These are phyloP conservation scores for Acanthurus tractus DNA, from an alignment of 2,797 vertebrate genomes.

Conservation along the genomic window DNA sequence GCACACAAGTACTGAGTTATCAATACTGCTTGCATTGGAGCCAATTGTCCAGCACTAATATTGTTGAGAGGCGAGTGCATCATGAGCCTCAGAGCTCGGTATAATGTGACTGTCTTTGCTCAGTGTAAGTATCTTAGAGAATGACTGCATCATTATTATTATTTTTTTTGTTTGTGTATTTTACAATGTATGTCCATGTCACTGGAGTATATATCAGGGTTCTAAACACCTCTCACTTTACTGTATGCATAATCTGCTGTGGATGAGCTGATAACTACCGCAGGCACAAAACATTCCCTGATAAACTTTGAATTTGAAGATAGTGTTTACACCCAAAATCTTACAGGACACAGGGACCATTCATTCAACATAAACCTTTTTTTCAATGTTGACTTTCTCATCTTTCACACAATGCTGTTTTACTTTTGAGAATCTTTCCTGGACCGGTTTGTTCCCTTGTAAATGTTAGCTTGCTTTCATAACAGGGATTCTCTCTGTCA, in stretches of 20 bases:
- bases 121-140: not conserved
- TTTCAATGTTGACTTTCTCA: not conserved
- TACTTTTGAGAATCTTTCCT: not conserved
- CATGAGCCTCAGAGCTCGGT: not conserved
- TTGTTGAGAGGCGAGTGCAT: slow-evolving; percentile 29
- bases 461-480: not conserved
- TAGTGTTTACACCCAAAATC: slow-evolving; percentile 17
- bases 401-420: not conserved
- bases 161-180: not conserved
- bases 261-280: slow-evolving; percentile 6
- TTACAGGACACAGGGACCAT: not conserved
- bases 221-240: not conserved
- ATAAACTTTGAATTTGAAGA: not conserved
- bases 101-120: not conserved
- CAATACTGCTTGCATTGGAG: not conserved
- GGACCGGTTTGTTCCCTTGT: slow-evolving; percentile 6
- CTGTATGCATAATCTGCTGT: slow-evolving; percentile 9
- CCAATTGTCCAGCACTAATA: not conserved
- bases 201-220: slow-evolving; percentile 6
- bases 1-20: not conserved
- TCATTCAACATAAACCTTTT: not conserved
- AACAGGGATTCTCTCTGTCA: not conserved
- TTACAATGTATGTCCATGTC: slow-evolving; percentile 4
- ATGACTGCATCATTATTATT: not conserved
- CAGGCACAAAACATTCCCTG: slow-evolving; percentile 1